Evolutionary conservation across 1,140 invertebrate genomes (phyloP), one percentile per base, ranked within the genome.

Genomic region (Helicoverpa zea): DNA sequence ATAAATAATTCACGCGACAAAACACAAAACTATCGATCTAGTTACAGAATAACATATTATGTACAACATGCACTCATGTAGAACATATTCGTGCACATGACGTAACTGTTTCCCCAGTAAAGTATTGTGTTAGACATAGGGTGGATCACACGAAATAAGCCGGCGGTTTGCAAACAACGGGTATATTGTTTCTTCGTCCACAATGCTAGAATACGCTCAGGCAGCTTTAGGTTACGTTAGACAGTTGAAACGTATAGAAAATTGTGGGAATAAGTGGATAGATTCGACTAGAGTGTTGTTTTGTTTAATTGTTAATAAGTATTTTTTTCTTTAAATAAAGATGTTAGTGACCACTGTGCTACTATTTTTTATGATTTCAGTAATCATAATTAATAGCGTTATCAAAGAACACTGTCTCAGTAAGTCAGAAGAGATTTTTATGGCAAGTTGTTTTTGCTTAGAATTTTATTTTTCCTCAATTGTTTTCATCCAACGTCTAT

Each of bases 171-270:
- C 77, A 86, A 84, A 86, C 83, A 87, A 51, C 47, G 52, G 63
- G 54, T 72, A 82, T 87, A 86, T 87, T 87, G 83, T 87, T 86
- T 83, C 86, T 84, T 81, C 66, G 66, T 80, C 56, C 73, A 80
- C 81, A 79, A 73, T 81, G 79, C 77, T 49, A 63, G 66, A 52
- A 14, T 35, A 29, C 47, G 12, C 47, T 51, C 43, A 35, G 14
- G 43, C 66, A 29, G 47, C 16, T 70, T 49, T 29, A 70, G 16
- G 16, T 51, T 49, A 51, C 47, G 47, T 23, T 70, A 70, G 47
- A 52, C 66, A 52, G 64, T 23, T 51, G 47, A 29, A 68, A 51
- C 11, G 16, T 18, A 51, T 47, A 14, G 43, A 52, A 29, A 23
- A 70, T 70, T 70, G 64, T 70, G 47, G 12, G 51, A 13, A 12